Conservation (phyloP, 92 coral and sea anemone species). For the Phenganax marumi region DNA sequence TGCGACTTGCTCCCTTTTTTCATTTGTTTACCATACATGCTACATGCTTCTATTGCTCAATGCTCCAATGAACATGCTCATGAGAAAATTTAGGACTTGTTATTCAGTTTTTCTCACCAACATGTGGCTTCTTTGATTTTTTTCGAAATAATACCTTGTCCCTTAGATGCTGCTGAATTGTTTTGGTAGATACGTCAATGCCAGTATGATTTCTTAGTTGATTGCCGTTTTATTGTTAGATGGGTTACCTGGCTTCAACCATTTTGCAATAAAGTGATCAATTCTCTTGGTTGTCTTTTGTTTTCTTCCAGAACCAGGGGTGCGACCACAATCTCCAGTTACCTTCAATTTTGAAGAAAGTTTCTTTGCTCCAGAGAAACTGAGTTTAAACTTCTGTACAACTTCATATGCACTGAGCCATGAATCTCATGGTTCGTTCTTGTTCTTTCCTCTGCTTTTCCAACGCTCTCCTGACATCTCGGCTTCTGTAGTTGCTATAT, state of each 20-base stretch:
- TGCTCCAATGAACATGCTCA: background rate
- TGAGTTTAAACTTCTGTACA: background rate
- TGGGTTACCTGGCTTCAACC: background rate
- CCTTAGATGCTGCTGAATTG: background rate
- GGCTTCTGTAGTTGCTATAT: no score
- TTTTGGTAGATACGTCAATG: no score
- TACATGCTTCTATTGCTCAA: constrained; percentile 2
- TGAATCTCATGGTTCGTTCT: no score
- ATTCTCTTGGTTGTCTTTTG: constrained; percentile 6
- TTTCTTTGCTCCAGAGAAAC: constrained; percentile 13
- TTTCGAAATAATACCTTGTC: background rate
- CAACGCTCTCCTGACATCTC: no score
- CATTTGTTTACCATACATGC: background rate
- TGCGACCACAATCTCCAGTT: constrained; percentile 13
- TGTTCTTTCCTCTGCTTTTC: no score
- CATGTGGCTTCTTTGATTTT: background rate
- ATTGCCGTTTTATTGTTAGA: background rate
- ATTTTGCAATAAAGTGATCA: background rate
- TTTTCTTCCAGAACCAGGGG: constrained; percentile 32
- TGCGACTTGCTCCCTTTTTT: background rate
- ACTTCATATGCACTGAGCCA: background rate
- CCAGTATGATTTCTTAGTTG: background rate
- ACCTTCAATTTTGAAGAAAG: constrained; percentile 8
- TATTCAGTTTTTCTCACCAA: background rate
- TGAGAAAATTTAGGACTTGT: background rate